A percentile compares a stretch with the other conserved stretches of the same genome.
Evolutionary conservation across 2,888 invertebrate species (phyloP).

Genomic region (Pyrrhosoma nymphula): DNA sequence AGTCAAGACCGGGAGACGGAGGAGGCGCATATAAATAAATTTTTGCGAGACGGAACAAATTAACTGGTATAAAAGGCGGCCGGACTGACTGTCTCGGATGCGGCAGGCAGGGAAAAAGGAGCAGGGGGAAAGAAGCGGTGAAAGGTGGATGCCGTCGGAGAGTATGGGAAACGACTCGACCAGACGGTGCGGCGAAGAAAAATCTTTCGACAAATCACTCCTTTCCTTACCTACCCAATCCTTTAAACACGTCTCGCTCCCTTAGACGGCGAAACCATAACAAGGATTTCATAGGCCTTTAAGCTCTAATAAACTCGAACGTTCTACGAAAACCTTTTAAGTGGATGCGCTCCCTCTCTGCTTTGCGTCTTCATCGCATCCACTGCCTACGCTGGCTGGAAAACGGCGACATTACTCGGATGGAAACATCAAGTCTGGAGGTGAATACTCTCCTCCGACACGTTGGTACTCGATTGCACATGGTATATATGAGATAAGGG

Average conservation of each 20-base stretch:
- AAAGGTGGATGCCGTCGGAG: not conserved
- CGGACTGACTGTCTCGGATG: not conserved
- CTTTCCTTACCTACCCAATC: not conserved
- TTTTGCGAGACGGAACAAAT: constrained; percentile 20
- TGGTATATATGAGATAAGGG: not conserved
- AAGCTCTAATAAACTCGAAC: constrained; percentile 22
- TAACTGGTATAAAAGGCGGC: not conserved
- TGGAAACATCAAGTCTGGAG: not conserved
- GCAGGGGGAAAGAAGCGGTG: not conserved
- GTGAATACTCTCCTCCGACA: constrained; percentile 8
- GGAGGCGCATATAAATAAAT: not conserved
- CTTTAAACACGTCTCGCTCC: not conserved
- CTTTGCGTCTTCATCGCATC: not conserved
- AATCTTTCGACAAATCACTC: not conserved
- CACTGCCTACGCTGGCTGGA: not conserved
- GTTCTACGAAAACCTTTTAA: constrained; percentile 22
- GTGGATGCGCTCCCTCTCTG: not conserved
- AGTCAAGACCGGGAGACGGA: too few relatives aligned
- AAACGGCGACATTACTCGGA: not conserved
- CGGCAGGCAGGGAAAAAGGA: not conserved
- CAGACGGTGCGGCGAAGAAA: not conserved
- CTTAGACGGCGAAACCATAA: not conserved
- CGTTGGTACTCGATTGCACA: not conserved
- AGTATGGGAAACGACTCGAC: not conserved
- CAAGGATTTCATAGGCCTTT: not conserved